phyloP scores from a whole-genome alignment of 2,797 vertebrate genomes.

The Phataginus tetradactyla region DNA sequence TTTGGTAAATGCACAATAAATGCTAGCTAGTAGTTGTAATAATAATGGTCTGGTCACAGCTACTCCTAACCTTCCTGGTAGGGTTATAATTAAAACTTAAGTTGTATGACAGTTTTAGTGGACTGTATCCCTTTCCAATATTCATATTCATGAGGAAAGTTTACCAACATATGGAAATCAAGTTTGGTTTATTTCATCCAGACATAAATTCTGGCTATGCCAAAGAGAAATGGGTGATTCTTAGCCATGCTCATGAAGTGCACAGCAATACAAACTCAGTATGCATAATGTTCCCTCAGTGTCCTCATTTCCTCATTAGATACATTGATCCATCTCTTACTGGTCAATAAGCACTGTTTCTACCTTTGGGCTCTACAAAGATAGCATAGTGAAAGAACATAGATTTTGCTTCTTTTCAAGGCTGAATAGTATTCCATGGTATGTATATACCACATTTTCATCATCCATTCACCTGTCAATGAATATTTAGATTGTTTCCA shows the following conservation, averaged over 20 bases:
- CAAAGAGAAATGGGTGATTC: neutral
- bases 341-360: neutral
- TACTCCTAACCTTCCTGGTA: neutral
- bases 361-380: neutral
- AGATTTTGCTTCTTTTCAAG: neutral
- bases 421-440: neutral
- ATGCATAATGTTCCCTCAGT: neutral
- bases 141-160: neutral
- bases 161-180: neutral
- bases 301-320: neutral
- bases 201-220: slow-evolving; percentile 7
- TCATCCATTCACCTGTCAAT: neutral
- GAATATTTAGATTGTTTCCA: neutral
- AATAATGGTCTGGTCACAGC: neutral
- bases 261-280: neutral
- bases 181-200: neutral
- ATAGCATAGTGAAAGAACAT: neutral
- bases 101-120: neutral
- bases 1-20: neutral
- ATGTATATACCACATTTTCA: neutral
- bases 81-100: neutral
- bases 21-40: neutral
- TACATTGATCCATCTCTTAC: neutral
- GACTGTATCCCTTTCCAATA: neutral
- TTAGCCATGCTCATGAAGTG: neutral